Evolutionary conservation across 2,113 vertebrate genomes (phyloP).

Genomic region (Mixornis gularis): DNA sequence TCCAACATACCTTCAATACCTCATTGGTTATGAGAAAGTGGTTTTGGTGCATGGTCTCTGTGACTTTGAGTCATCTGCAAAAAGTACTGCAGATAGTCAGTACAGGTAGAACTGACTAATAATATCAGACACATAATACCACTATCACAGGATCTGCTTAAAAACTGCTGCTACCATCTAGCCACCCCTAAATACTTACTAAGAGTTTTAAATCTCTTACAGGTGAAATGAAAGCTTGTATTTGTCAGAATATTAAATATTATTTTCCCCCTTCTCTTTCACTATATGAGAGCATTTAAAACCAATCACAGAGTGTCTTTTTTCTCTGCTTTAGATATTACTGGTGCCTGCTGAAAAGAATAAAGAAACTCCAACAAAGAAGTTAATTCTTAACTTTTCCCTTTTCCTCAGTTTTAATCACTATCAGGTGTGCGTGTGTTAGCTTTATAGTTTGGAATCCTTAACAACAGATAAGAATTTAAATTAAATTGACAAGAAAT

Average conservation of each 20-base stretch:
- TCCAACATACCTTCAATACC: background rate
- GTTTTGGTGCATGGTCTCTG: background rate
- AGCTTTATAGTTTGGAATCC: background rate
- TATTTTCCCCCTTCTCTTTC: background rate
- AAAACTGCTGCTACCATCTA: background rate
- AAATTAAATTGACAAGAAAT: background rate
- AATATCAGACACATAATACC: background rate
- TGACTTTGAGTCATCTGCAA: background rate
- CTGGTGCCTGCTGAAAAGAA: background rate
- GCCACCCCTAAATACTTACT: background rate
- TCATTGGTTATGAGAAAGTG: background rate
- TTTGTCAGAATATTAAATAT: background rate
- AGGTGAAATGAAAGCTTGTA: background rate
- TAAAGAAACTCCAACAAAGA: background rate
- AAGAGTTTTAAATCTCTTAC: background rate
- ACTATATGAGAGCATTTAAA: background rate
- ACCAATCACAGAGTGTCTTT: background rate
- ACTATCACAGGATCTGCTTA: background rate
- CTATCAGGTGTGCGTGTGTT: background rate
- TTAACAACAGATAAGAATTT: background rate
- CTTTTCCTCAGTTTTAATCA: background rate
- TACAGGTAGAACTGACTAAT: background rate
- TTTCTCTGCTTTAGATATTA: background rate
- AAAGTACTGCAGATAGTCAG: background rate
- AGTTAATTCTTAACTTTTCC: background rate